These are phyloP conservation scores for Periophthalmus modestus DNA, from an alignment of 2,113 vertebrate species.

Conservation along the genomic window DNA sequence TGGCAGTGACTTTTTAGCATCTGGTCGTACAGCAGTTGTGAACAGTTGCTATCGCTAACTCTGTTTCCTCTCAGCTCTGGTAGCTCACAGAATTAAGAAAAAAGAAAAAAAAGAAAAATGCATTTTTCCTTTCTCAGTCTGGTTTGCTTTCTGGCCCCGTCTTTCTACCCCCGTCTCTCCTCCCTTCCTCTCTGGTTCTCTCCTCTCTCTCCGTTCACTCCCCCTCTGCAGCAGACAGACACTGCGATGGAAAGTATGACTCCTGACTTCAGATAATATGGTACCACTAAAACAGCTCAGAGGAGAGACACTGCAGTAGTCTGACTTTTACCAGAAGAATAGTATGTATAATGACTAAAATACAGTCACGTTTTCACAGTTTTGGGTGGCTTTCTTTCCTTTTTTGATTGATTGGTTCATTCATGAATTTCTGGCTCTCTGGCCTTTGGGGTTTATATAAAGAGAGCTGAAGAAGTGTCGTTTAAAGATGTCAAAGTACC, in stretches of 20 bases:
- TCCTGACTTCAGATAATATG: conserved; percentile 78
- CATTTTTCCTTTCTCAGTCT: conserved; percentile 22
- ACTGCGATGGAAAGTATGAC: conserved; percentile 81
- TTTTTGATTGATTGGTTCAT: no score
- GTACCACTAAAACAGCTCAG: conserved; percentile 48
- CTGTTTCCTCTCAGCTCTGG: not conserved
- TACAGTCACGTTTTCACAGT: no score
- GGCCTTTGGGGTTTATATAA: no score
- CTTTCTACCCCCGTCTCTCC: conserved; percentile 19
- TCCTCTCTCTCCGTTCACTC: conserved; percentile 50
- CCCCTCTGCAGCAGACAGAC: conserved; percentile 62
- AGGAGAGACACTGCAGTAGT: conserved; percentile 12
- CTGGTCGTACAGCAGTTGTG: not conserved
- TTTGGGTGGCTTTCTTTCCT: no score
- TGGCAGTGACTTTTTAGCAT: not conserved
- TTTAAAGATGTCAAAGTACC: no score
- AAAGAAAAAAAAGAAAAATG: conserved; percentile 8
- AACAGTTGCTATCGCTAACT: conserved; percentile 1
- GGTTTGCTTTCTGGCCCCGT: conserved; percentile 62
- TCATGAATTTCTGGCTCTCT: no score
- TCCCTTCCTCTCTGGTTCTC: conserved; percentile 41
- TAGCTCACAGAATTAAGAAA: conserved; percentile 14
- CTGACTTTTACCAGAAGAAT: not conserved
- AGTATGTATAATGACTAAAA: not conserved
- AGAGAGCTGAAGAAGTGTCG: no score